Conservation (phyloP, 2,888 invertebrate genomes). For the Drosophila lacicola region DNA sequence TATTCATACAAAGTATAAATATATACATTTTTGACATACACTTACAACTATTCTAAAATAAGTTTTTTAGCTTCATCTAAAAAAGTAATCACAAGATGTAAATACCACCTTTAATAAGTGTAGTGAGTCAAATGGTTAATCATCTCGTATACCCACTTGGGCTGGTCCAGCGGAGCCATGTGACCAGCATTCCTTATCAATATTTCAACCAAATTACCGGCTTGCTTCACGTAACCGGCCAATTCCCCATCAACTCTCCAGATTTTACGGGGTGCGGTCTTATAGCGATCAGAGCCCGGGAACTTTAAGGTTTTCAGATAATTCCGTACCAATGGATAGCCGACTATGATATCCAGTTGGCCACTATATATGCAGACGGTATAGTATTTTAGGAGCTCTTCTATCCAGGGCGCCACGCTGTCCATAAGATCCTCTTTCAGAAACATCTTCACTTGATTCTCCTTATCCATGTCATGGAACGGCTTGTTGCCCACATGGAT, state of each 20-base stretch:
- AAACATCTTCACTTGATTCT: conserved; percentile 88
- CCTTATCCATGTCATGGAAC: conserved; percentile 86
- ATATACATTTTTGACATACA: not conserved
- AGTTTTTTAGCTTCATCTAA: not conserved
- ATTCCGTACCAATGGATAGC: conserved; percentile 93
- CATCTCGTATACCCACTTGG: conserved; percentile 90
- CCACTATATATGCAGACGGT: conserved; percentile 93
- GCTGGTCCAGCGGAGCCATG: conserved; percentile 92
- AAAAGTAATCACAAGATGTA: not conserved
- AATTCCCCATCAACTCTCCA: conserved; percentile 90
- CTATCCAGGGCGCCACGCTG: conserved; percentile 90
- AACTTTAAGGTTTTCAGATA: conserved; percentile 91
- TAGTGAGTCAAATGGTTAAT: conserved; percentile 85
- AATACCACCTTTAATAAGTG: conserved; percentile 27
- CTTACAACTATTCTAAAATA: too few relatives aligned
- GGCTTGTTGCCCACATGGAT: conserved; percentile 94
- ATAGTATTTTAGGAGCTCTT: conserved; percentile 88
- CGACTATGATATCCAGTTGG: conserved; percentile 95
- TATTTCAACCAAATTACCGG: conserved; percentile 90
- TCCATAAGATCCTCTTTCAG: conserved; percentile 93
- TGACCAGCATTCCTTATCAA: conserved; percentile 92
- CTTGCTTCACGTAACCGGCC: conserved; percentile 91
- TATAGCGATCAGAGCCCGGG: conserved; percentile 88
- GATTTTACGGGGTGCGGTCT: conserved; percentile 87
- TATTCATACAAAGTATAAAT: not conserved